Evolutionary conservation across 2,113 vertebrate species (phyloP).

Genomic region (Narcine bancroftii): DNA sequence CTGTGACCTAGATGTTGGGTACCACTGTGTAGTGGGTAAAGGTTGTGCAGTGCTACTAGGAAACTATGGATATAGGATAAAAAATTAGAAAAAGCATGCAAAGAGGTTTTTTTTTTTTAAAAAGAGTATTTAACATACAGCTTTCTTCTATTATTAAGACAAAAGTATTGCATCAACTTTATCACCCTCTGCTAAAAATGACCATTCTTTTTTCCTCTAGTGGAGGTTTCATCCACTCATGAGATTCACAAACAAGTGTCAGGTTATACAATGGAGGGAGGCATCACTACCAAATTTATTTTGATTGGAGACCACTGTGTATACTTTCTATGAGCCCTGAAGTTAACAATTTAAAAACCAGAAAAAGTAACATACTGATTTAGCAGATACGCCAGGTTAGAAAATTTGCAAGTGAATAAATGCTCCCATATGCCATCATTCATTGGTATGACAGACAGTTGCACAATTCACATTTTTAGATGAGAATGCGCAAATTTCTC

Average conservation of each 20-base stretch:
- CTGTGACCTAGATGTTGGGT: constrained; percentile 44
- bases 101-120: no score
- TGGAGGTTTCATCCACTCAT: not conserved
- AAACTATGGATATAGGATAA: constrained; percentile 53
- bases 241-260: not conserved
- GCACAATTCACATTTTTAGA: not conserved
- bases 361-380: not conserved
- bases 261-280: not conserved
- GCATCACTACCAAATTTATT: not conserved
- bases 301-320: not conserved
- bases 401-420: not conserved
- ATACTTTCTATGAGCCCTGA: not conserved
- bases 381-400: not conserved
- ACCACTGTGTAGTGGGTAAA: constrained; percentile 50
- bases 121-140: not conserved
- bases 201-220: not conserved
- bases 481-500: not conserved
- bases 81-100: constrained; percentile 25
- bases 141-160: not conserved
- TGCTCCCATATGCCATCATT: not conserved
- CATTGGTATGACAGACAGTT: not conserved
- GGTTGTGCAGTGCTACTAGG: constrained; percentile 52
- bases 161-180: not conserved
- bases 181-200: not conserved
- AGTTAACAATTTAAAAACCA: not conserved